phyloP scores from a whole-genome alignment of 2,797 vertebrate species.

The Paedocypris micromegethes region DNA sequence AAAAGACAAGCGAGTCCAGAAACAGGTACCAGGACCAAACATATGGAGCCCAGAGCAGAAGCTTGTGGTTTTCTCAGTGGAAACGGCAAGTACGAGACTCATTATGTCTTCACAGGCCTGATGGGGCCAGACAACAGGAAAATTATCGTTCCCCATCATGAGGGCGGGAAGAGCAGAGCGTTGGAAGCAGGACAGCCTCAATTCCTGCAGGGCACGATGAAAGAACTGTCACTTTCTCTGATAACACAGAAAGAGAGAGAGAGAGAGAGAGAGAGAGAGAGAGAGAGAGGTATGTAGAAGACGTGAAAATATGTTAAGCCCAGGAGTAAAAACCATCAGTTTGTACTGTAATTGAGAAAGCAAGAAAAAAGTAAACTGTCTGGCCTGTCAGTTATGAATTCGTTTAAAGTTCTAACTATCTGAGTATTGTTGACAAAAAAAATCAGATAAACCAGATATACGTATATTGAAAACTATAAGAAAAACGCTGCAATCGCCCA shows the following conservation, averaged over 20 bases:
- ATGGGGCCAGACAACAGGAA: conserved; percentile 54
- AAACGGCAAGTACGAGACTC: conserved; percentile 46
- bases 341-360: too few relatives aligned
- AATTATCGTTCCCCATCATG: conserved; percentile 60
- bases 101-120: conserved; percentile 57
- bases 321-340: too few relatives aligned
- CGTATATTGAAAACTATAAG: too few relatives aligned
- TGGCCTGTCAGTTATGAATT: too few relatives aligned
- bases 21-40: conserved; percentile 23
- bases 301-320: conserved; percentile 18
- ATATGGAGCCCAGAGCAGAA: conserved; percentile 18
- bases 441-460: too few relatives aligned
- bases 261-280: neutral
- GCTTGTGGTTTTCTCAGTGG: conserved; percentile 29
- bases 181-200: conserved; percentile 37
- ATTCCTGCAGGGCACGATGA: conserved; percentile 52
- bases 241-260: conserved; percentile 1
- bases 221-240: conserved; percentile 56
- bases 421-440: too few relatives aligned
- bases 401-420: too few relatives aligned
- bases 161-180: conserved; percentile 27
- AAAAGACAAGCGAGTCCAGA: conserved; percentile 27
- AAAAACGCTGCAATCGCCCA: too few relatives aligned
- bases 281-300: conserved; percentile 5
- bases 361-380: too few relatives aligned